phyloP scores from a whole-genome alignment of 2,888 invertebrate genomes.

The Drosophila robusta region DNA sequence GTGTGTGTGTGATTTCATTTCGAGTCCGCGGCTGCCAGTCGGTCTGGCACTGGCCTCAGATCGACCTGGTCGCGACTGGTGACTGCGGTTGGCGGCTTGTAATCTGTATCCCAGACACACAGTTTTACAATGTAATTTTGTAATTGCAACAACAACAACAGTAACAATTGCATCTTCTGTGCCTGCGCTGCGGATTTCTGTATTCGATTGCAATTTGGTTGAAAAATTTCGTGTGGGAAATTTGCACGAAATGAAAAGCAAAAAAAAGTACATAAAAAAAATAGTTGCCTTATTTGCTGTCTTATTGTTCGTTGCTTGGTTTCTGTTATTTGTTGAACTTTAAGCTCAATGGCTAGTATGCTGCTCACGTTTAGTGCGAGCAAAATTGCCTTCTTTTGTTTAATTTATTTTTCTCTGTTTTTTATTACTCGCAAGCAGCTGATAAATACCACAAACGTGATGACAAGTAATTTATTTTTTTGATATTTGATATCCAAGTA shows the following conservation, averaged over 20 bases:
- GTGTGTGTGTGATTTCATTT: constrained; percentile 46
- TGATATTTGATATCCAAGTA: background rate
- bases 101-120: constrained; percentile 59
- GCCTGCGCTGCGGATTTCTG: constrained; percentile 18
- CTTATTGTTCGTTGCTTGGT: background rate
- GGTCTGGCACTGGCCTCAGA: constrained; percentile 39
- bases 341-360: constrained; percentile 14
- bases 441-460: constrained; percentile 14
- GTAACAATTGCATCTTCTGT: constrained; percentile 51
- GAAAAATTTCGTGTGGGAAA: constrained; percentile 60
- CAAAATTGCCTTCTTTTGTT: background rate
- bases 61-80: constrained; percentile 53
- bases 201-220: constrained; percentile 48
- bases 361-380: constrained; percentile 10
- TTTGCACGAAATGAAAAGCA: constrained; percentile 26
- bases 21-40: constrained; percentile 56
- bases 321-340: constrained; percentile 25
- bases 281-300: constrained; percentile 13
- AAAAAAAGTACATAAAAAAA: background rate
- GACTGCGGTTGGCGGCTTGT: constrained; percentile 57
- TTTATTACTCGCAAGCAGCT: background rate
- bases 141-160: constrained; percentile 57
- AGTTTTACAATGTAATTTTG: constrained; percentile 73
- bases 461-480: constrained; percentile 2
- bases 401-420: background rate